Evolutionary conservation across 2,888 invertebrate genomes (phyloP).

Genomic region (Achlya flavicornis): DNA sequence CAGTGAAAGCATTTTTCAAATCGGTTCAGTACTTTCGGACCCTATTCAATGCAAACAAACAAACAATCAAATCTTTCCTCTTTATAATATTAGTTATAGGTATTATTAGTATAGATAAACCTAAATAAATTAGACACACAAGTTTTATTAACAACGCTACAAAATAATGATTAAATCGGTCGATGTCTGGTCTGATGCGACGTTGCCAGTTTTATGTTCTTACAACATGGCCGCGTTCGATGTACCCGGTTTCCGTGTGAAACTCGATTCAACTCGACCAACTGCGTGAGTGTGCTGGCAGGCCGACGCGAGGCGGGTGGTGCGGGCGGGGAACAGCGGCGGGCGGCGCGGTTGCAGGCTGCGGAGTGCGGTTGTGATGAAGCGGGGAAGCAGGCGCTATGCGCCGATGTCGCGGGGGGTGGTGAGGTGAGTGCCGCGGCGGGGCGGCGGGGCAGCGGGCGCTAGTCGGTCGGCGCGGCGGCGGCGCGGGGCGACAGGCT

Average conservation of each 20-base stretch:
- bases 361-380: too few relatives aligned
- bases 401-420: constrained; percentile 28
- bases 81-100: too few relatives aligned
- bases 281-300: constrained; percentile 48
- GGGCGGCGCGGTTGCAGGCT: constrained; percentile 14
- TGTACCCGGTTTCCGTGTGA: constrained; percentile 83
- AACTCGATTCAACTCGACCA: constrained; percentile 69
- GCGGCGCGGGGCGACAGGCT: constrained; percentile 21
- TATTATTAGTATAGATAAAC: too few relatives aligned
- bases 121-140: neutral
- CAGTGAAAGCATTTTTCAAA: too few relatives aligned
- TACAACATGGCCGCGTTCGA: constrained; percentile 81
- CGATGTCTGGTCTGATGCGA: constrained; percentile 82
- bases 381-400: constrained; percentile 13
- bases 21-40: too few relatives aligned
- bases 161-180: constrained; percentile 73
- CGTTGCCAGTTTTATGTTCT: constrained; percentile 80
- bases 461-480: constrained; percentile 2
- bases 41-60: too few relatives aligned
- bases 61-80: too few relatives aligned
- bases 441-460: constrained; percentile 2
- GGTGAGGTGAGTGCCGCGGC: neutral
- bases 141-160: constrained; percentile 45
- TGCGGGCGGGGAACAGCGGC: constrained; percentile 28
- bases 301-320: constrained; percentile 25